Evolutionary conservation across 2,113 vertebrate genomes (phyloP).

Genomic region (Dipodomys spectabilis): DNA sequence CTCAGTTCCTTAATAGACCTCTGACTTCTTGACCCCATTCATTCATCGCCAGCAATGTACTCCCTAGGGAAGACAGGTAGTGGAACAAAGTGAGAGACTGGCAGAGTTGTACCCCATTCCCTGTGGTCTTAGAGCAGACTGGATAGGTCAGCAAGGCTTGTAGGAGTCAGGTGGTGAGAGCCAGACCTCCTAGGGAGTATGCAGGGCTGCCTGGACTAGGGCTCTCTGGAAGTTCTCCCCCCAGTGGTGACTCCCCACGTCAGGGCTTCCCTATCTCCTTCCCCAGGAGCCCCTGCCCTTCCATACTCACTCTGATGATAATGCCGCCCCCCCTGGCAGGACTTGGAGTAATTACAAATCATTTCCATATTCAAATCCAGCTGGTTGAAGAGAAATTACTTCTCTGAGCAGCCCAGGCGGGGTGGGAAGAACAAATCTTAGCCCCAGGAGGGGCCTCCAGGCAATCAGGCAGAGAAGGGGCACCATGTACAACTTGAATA

Average conservation of each 20-base stretch:
- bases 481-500: neutral
- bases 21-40: conserved; percentile 52
- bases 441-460: conserved; percentile 16
- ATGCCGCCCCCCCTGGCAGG: conserved; percentile 73
- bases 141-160: neutral
- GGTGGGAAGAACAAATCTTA: conserved; percentile 75
- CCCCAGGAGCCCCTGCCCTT: conserved; percentile 59
- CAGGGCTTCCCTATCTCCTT: conserved; percentile 69
- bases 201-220: neutral
- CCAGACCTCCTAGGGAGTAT: neutral
- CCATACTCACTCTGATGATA: conserved; percentile 69
- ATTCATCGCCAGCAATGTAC: conserved; percentile 18
- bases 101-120: neutral
- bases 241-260: neutral
- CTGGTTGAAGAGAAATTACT: conserved; percentile 89
- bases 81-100: conserved; percentile 32
- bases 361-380: conserved; percentile 91
- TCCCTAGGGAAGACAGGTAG: neutral
- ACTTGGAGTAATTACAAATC: conserved; percentile 91
- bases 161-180: neutral
- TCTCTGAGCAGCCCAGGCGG: conserved; percentile 85
- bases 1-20: neutral
- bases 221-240: conserved; percentile 44
- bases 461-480: conserved; percentile 54
- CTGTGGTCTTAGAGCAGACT: neutral